A percentile compares a stretch with the other conserved stretches of the same genome.
phyloP scores from a whole-genome alignment of 2,888 invertebrate species.

The Colostygia pectinataria region DNA sequence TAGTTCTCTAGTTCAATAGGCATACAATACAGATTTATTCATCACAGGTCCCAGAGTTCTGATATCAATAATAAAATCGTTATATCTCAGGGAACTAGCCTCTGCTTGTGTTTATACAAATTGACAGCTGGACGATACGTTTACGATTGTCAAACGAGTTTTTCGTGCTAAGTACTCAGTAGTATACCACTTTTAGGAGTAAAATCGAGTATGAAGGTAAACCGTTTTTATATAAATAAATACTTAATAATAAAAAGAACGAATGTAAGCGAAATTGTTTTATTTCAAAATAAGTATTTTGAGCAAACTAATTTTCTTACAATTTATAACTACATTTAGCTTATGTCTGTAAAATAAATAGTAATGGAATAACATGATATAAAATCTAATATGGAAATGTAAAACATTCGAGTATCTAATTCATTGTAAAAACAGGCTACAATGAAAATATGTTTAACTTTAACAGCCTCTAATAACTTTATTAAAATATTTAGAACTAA shows the following conservation, averaged over 20 bases:
- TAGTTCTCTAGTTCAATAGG: too few species aligned
- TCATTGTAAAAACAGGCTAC: constrained; percentile 55
- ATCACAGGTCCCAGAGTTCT: too few species aligned
- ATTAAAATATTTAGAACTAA: constrained; percentile 20
- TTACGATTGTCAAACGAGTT: too few species aligned
- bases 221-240: too few species aligned
- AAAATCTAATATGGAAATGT: constrained; percentile 81
- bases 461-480: constrained; percentile 57
- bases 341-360: constrained; percentile 70
- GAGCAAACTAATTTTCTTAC: constrained; percentile 77
- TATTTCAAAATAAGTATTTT: constrained; percentile 71
- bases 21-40: too few species aligned
- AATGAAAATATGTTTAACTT: constrained; percentile 37
- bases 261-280: constrained; percentile 52
- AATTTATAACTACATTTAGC: constrained; percentile 69
- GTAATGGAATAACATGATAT: constrained; percentile 76
- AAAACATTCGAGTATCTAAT: constrained; percentile 75
- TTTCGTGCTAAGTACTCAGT: too few species aligned
- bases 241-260: constrained; percentile 22
- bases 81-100: too few species aligned
- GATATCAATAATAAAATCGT: too few species aligned
- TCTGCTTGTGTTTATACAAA: too few species aligned
- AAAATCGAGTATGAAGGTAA: too few species aligned
- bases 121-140: too few species aligned
- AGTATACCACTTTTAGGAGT: too few species aligned